phyloP scores from a whole-genome alignment of 2,113 vertebrate species.

The Alethe castanea region DNA sequence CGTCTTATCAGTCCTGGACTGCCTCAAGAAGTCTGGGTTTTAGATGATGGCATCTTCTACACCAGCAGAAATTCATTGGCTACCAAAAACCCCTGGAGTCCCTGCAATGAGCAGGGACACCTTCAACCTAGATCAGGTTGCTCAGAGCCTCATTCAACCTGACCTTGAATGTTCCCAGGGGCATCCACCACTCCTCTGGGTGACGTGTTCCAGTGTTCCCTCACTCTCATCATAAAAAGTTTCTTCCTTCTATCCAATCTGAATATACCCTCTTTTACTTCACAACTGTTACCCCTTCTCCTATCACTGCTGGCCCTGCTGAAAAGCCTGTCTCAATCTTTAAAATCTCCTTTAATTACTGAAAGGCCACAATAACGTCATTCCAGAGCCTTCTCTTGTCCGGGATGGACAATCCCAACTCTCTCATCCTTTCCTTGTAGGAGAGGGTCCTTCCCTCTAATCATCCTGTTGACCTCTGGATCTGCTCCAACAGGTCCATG shows the following conservation, averaged over 20 bases:
- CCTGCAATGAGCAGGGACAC: not conserved
- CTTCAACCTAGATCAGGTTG: not conserved
- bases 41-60: not conserved
- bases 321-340: not conserved
- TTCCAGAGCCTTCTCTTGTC: not conserved
- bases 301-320: not conserved
- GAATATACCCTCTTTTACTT: not conserved
- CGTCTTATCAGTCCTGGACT: not conserved
- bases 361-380: not conserved
- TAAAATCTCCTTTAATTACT: not conserved
- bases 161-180: not conserved
- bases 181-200: not conserved
- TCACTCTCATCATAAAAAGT: not conserved
- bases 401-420: not conserved
- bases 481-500: accelerated
- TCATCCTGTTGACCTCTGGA: not conserved
- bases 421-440: not conserved
- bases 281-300: not conserved
- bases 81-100: not conserved
- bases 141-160: not conserved
- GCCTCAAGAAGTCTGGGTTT: not conserved
- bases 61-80: not conserved
- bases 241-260: not conserved
- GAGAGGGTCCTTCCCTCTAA: not conserved
- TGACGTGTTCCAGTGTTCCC: not conserved